Percentiles rank a stretch among this genome's conserved stretches.
Conservation (phyloP, 1,140 invertebrate genomes). For the Laodelphax striatellus region DNA sequence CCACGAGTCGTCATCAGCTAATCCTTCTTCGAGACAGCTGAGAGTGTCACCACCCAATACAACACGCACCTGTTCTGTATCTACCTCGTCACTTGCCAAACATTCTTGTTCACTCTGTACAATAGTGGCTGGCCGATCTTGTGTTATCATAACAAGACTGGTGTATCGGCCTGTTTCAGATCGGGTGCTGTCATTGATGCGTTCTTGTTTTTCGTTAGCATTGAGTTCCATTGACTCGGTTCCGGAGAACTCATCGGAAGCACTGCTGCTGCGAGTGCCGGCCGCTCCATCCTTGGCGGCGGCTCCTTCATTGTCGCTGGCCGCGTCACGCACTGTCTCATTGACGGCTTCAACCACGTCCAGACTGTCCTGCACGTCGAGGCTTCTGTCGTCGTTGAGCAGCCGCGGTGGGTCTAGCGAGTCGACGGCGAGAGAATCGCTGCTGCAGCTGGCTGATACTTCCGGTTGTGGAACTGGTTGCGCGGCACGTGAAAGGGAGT, state of each 20-base stretch:
- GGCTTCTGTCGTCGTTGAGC: no score
- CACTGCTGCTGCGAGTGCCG: conserved; percentile 17
- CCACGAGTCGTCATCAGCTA: conserved; percentile 79
- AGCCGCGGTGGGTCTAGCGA: no score
- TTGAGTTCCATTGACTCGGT: conserved; percentile 27
- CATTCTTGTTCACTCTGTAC: neutral
- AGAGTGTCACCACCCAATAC: conserved; percentile 49
- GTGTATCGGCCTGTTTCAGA: conserved; percentile 54
- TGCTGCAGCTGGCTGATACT: no score
- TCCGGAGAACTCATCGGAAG: conserved; percentile 24
- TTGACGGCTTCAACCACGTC: neutral
- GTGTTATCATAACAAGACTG: conserved; percentile 77
- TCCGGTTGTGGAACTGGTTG: no score
- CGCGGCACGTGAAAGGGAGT: neutral
- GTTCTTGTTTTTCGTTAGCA: conserved; percentile 16
- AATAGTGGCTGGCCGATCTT: conserved; percentile 36
- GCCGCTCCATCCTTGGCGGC: conserved; percentile 15
- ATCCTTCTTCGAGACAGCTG: conserved; percentile 66
- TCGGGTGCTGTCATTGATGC: conserved; percentile 22
- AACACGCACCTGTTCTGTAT: conserved; percentile 37
- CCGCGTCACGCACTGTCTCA: neutral
- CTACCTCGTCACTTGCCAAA: conserved; percentile 13
- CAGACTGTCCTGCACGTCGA: conserved; percentile 3
- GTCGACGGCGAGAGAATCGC: no score
- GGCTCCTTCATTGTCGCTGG: conserved; percentile 3